Evolutionary conservation across 2,113 vertebrate genomes (phyloP), one percentile per base, ranked within the genome.

Genomic region (Sarotherodon lohbergeri): DNA sequence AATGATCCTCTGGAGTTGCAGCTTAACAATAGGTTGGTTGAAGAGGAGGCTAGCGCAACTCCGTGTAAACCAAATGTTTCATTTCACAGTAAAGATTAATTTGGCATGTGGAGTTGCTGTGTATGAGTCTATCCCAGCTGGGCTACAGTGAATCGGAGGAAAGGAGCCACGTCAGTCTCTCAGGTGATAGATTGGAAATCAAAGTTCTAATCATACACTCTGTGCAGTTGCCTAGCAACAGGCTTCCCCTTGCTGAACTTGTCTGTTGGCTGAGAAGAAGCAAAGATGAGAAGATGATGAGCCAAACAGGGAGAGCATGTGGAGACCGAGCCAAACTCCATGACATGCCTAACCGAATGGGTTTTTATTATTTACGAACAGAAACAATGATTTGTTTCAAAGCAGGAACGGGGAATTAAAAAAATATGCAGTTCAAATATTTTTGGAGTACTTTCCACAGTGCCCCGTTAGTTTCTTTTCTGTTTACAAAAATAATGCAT

Each of bases 181-280:
- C 93, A 91, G 92, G 92, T 95, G 94, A 96, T 93, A 94, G 92
- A 93, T 96, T 95, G 91, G 93, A 95, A 95, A 95, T 95, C 95
- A 95, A 96, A 95, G 93, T 95, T 96, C 96, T 94, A 94, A 95
- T 96, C 95, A 96, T 93, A 92, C 88, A 92, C 91, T 92, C 91
- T 41, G 85, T 66, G 86, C 92, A 89, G 95, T 96, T 96, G 94
- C 95, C 90, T 94, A 86, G 95, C 95, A 96, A 96, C 95, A 95
- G 86, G 83, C 91, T 87, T 94, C 83, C 89, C 90, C 66, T 92
- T 16, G 39, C 90, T 82, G 88, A 94, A 93, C 88, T 91, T 90
- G 90, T 89, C 86, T 87, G 84, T 91, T 91, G 83, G 93, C 86
- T 90, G 86, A 86, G 88, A 46, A 95, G 87, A 87, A 86, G 89